Conservation (phyloP, 1,140 invertebrate genomes). For the Tetramorium simillimum region DNA sequence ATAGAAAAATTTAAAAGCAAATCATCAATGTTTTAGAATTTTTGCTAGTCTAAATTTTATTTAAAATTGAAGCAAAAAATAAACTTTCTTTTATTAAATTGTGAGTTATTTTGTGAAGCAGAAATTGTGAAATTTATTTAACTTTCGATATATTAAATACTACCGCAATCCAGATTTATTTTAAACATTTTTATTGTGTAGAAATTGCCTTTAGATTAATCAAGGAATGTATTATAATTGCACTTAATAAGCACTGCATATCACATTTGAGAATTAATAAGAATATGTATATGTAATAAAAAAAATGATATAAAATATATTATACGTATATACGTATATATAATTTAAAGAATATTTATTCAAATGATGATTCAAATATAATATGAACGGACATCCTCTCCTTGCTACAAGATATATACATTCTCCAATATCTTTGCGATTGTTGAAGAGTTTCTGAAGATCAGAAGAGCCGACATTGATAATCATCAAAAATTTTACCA, state of each 20-base stretch:
- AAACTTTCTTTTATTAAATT: background rate
- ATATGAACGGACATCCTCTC: background rate
- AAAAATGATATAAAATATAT: background rate
- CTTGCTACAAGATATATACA: background rate
- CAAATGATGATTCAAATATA: background rate
- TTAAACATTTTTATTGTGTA: background rate
- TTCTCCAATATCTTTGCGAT: background rate
- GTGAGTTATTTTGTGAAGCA: background rate
- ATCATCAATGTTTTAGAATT: background rate
- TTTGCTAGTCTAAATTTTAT: background rate
- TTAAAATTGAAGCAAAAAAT: background rate
- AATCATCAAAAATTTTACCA: constrained; percentile 32
- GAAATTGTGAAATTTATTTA: background rate
- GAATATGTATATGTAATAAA: background rate
- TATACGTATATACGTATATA: background rate
- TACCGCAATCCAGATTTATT: background rate
- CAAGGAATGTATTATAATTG: background rate
- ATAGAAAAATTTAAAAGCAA: background rate
- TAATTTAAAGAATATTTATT: constrained; percentile 7
- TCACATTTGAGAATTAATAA: background rate
- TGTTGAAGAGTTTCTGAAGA: background rate
- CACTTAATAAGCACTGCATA: background rate
- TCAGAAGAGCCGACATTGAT: constrained; percentile 61
- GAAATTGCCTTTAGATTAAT: background rate
- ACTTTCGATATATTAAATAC: background rate